These are phyloP conservation scores for Stegophylla sp. DNA, from an alignment of 2,888 invertebrate species.

Conservation along the genomic window DNA sequence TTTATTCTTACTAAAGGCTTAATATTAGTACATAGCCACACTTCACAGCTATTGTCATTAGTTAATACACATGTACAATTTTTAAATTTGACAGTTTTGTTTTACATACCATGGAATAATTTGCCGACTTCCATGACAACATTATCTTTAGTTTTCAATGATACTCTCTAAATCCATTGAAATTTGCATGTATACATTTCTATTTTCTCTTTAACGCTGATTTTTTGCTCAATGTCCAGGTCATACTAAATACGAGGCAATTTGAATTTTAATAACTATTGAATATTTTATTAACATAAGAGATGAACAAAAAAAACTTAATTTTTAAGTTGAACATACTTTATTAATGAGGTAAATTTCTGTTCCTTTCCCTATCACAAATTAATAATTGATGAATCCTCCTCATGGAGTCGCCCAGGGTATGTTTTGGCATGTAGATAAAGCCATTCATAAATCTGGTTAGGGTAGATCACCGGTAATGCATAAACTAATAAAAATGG, in stretches of 20 bases:
- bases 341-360: not conserved
- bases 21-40: too few species aligned
- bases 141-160: constrained; percentile 77
- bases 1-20: too few species aligned
- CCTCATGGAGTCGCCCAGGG: constrained; percentile 78
- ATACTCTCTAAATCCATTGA: constrained; percentile 67
- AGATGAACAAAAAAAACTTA: not conserved
- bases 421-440: constrained; percentile 79
- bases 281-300: constrained; percentile 12
- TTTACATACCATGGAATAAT: constrained; percentile 69
- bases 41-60: too few species aligned
- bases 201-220: constrained; percentile 85
- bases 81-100: not conserved
- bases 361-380: constrained; percentile 73
- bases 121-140: constrained; percentile 82
- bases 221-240: constrained; percentile 77
- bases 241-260: constrained; percentile 74
- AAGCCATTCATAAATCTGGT: constrained; percentile 73
- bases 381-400: constrained; percentile 76
- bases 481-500: constrained; percentile 82
- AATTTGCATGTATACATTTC: constrained; percentile 87
- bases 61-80: too few species aligned
- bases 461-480: constrained; percentile 75
- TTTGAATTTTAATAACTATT: constrained; percentile 71
- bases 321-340: not conserved